Conservation (phyloP, 1,140 invertebrate genomes). For the Danaus melanippus region DNA sequence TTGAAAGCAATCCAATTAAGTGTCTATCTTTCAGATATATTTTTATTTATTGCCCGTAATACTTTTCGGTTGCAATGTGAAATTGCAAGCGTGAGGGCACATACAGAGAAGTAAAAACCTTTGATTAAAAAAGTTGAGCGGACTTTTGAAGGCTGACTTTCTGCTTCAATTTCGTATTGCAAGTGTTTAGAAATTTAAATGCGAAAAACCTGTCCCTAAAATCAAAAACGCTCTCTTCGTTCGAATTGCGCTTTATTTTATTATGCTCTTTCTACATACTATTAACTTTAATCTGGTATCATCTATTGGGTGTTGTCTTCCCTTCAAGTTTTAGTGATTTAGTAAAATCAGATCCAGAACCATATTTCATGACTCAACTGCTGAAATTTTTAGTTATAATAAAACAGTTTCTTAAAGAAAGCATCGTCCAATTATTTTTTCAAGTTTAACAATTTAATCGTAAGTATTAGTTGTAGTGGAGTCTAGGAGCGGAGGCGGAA, state of each 20-base stretch:
- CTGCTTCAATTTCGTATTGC: conserved; percentile 28
- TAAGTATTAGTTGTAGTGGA: too few relatives aligned
- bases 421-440: too few relatives aligned
- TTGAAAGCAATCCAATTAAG: too few relatives aligned
- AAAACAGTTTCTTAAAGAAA: too few relatives aligned
- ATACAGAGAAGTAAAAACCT: conserved; percentile 26
- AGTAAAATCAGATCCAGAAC: too few relatives aligned
- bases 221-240: conserved; percentile 5
- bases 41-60: conserved; percentile 20
- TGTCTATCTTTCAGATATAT: conserved; percentile 1
- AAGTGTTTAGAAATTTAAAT: conserved; percentile 31
- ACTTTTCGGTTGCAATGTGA: conserved; percentile 14
- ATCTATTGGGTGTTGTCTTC: too few relatives aligned
- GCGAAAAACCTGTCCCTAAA: conserved; percentile 24
- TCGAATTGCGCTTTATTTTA: conserved; percentile 11
- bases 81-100: conserved; percentile 18
- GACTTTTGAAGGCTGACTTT: conserved; percentile 28
- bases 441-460: too few relatives aligned
- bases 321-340: too few relatives aligned
- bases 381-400: too few relatives aligned
- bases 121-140: conserved; percentile 35
- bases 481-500: background rate
- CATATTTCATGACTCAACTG: too few relatives aligned
- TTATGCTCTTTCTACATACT: conserved; percentile 3
- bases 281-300: too few relatives aligned